Percentiles rank a stretch among this genome's conserved stretches.
phyloP scores from a whole-genome alignment of 2,797 vertebrate genomes.

The Dermochelys coriacea region DNA sequence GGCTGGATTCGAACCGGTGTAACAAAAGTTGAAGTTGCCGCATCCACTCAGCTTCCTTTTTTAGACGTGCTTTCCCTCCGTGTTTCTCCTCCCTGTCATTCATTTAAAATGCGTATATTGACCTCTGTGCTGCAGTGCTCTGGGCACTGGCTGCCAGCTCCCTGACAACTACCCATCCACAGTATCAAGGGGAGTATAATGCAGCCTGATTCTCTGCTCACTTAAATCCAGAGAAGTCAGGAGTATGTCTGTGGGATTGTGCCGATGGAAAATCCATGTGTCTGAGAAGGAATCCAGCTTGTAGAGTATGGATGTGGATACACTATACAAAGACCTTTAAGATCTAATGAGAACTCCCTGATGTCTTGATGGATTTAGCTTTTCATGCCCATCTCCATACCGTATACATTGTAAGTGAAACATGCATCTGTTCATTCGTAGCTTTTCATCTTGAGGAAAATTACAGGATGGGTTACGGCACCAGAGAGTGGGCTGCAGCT shows the following conservation, averaged over 20 bases:
- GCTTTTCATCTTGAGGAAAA: conserved; percentile 68
- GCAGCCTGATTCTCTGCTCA: conserved; percentile 40
- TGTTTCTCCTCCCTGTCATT: neutral
- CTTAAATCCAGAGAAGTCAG: conserved; percentile 28
- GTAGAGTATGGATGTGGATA: neutral
- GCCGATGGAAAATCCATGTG: neutral
- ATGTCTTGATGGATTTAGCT: conserved; percentile 55
- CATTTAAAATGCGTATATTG: neutral
- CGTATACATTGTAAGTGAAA: conserved; percentile 56
- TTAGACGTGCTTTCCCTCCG: rapidly evolving
- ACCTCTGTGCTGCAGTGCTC: neutral
- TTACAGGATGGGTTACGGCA: conserved; percentile 52
- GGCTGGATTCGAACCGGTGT: neutral
- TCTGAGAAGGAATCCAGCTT: neutral
- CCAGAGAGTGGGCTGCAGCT: conserved; percentile 46
- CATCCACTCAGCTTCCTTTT: neutral
- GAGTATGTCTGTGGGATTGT: neutral
- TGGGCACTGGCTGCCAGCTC: neutral
- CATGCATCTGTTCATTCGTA: conserved; percentile 47
- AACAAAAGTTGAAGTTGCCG: neutral
- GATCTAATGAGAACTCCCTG: conserved; percentile 38
- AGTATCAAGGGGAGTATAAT: conserved; percentile 30
- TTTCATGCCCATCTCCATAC: conserved; percentile 47
- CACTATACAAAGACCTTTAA: neutral
- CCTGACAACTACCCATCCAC: conserved; percentile 17